A percentile compares a stretch with the other conserved stretches of the same genome.
Evolutionary conservation across 2,888 invertebrate genomes (phyloP).

Genomic region (Amaurobius ferox): DNA sequence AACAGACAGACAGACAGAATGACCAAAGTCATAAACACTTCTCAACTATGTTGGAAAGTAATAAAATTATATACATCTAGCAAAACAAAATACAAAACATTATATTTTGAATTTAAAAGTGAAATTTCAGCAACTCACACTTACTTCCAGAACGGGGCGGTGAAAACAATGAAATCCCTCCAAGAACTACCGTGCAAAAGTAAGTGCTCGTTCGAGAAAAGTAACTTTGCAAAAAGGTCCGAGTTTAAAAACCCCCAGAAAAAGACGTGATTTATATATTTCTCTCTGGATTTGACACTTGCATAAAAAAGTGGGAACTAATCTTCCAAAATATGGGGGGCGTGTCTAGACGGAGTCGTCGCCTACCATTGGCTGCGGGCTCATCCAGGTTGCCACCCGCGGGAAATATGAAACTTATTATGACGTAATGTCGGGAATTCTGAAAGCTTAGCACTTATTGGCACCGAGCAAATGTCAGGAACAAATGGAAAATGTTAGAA

Average conservation of each 20-base stretch:
- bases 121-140: too few relatives aligned
- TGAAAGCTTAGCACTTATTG: constrained; percentile 4
- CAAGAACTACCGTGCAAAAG: too few relatives aligned
- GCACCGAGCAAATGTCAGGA: background rate
- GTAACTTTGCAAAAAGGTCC: background rate
- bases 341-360: background rate
- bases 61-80: too few relatives aligned
- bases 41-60: too few relatives aligned
- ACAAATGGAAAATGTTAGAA: constrained; percentile 20
- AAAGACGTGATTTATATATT: constrained; percentile 6
- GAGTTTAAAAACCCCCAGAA: constrained; percentile 4
- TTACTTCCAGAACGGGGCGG: too few relatives aligned
- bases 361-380: background rate
- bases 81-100: too few relatives aligned
- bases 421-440: constrained; percentile 36
- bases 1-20: too few relatives aligned
- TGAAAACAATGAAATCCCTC: too few relatives aligned
- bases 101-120: too few relatives aligned
- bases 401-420: constrained; percentile 41
- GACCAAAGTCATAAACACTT: too few relatives aligned
- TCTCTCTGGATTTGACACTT: background rate
- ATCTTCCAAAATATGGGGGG: constrained; percentile 21
- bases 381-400: constrained; percentile 22
- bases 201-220: too few relatives aligned
- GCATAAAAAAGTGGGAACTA: constrained; percentile 13